Evolutionary conservation across 2,888 invertebrate genomes (phyloP).

Genomic region (Campoplex capitator): DNA sequence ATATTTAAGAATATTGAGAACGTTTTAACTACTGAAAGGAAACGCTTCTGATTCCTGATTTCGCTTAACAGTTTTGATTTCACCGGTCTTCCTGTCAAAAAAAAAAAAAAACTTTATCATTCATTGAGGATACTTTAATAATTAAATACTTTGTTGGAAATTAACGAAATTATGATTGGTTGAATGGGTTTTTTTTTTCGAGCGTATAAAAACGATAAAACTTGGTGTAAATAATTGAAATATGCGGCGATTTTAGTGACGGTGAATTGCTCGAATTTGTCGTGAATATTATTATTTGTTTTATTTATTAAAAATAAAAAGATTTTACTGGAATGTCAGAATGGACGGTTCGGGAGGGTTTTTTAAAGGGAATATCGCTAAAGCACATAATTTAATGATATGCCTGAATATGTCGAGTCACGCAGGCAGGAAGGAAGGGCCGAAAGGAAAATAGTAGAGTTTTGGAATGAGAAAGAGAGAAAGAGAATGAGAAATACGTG

Average conservation of each 20-base stretch:
- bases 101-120: no score
- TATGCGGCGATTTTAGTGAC: not conserved
- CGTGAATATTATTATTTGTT: not conserved
- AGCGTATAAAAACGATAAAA: not conserved
- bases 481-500: conserved; percentile 19
- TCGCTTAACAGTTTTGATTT: no score
- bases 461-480: not conserved
- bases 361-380: conserved; percentile 39
- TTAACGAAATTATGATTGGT: not conserved
- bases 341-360: not conserved
- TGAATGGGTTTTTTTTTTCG: no score
- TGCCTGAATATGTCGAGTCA: conserved; percentile 47
- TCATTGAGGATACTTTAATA: no score
- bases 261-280: not conserved
- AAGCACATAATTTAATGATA: conserved; percentile 36
- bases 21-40: not conserved
- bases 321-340: not conserved
- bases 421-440: conserved; percentile 62
- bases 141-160: no score
- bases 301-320: not conserved
- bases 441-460: conserved; percentile 57
- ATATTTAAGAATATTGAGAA: not conserved
- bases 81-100: no score
- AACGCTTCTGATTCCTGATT: no score
- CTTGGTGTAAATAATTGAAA: not conserved